These are phyloP conservation scores for Phocides pigmalion DNA, from an alignment of 1,140 invertebrate genomes.

Conservation along the genomic window DNA sequence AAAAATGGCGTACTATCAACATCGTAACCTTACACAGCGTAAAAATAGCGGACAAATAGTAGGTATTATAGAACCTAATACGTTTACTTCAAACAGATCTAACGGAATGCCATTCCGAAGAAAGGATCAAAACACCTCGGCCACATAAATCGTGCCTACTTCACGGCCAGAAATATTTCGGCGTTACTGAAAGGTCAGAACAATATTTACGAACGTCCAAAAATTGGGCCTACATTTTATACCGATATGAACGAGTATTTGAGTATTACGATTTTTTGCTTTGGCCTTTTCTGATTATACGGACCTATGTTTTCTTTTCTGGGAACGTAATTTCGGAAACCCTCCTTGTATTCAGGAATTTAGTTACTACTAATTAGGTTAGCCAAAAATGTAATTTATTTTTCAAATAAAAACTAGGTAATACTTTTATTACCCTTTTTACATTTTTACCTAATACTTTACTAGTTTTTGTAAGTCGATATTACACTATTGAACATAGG, in stretches of 20 bases:
- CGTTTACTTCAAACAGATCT: background rate
- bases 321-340: too few species aligned
- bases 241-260: constrained; percentile 14
- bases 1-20: too few species aligned
- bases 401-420: too few species aligned
- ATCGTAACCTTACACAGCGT: too few species aligned
- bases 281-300: background rate
- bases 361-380: too few species aligned
- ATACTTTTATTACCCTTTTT: too few species aligned
- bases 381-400: too few species aligned
- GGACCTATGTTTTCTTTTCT: background rate
- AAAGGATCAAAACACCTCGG: background rate
- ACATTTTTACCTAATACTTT: too few species aligned
- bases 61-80: background rate
- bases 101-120: background rate
- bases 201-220: constrained; percentile 25
- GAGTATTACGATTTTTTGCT: background rate
- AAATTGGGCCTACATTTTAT: constrained; percentile 13
- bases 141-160: constrained; percentile 5
- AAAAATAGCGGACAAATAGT: too few species aligned
- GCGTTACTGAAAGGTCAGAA: constrained; percentile 13
- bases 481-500: too few species aligned
- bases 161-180: constrained; percentile 16
- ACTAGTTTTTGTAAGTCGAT: too few species aligned
- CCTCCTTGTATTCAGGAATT: too few species aligned